Evolutionary conservation across 2,797 vertebrate genomes (phyloP).

Genomic region (Gobio occitaniae): DNA sequence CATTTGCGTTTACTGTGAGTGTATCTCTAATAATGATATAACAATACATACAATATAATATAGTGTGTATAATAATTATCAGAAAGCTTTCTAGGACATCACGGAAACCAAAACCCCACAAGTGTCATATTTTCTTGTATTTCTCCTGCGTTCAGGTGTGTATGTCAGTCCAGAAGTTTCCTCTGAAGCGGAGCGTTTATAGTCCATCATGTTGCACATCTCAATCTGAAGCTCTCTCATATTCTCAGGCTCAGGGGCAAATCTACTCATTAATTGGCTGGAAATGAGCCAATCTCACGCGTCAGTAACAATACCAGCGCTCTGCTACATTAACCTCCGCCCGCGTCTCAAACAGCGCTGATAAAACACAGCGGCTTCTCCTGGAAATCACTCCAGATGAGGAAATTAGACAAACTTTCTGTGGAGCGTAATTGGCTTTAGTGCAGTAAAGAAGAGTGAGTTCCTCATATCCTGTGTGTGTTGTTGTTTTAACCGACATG

Average conservation of each 20-base stretch:
- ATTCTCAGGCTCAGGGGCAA: conserved; percentile 15
- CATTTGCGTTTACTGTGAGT: too few relatives aligned
- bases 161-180: neutral
- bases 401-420: conserved; percentile 19
- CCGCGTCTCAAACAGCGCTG: conserved; percentile 1
- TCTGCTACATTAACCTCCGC: conserved; percentile 41
- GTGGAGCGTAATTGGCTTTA: conserved; percentile 34
- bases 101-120: too few relatives aligned
- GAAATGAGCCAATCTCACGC: conserved; percentile 53
- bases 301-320: conserved; percentile 42
- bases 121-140: neutral
- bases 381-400: conserved; percentile 38
- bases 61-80: too few relatives aligned
- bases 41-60: too few relatives aligned
- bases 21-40: too few relatives aligned
- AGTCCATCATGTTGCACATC: neutral
- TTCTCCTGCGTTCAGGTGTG: neutral
- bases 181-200: too few relatives aligned
- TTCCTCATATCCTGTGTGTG: conserved; percentile 33
- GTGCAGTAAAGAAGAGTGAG: conserved; percentile 11
- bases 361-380: conserved; percentile 49
- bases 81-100: too few relatives aligned
- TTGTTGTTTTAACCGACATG: conserved; percentile 34
- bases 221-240: neutral
- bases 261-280: conserved; percentile 52